Evolutionary conservation across 2,797 vertebrate species (phyloP).

Genomic region (Tauraco hartlaubi): DNA sequence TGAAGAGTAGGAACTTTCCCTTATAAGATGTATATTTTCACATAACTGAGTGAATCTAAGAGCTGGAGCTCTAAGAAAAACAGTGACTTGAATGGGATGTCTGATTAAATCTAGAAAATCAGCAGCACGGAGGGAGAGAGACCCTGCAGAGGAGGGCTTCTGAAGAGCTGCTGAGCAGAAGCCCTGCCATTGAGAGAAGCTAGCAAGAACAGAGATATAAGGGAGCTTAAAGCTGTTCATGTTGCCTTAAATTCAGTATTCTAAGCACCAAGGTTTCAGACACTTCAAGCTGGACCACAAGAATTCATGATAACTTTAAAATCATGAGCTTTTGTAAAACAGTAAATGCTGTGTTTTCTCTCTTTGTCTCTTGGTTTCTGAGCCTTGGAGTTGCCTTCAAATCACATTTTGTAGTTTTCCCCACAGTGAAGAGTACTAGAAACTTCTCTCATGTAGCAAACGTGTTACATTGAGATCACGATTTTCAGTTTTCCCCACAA

Average conservation of each 20-base stretch:
- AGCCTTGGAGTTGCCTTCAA: neutral
- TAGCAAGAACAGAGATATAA: neutral
- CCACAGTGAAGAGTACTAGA: neutral
- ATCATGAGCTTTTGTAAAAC: neutral
- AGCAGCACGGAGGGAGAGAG: neutral
- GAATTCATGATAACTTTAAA: neutral
- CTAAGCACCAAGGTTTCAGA: neutral
- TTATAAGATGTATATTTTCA: neutral
- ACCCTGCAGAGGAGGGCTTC: neutral
- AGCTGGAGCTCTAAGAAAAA: slow-evolving; percentile 32
- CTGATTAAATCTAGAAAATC: slow-evolving; percentile 14
- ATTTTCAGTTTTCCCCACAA: neutral
- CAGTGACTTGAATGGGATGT: neutral
- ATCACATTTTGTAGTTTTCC: neutral
- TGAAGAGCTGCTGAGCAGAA: neutral
- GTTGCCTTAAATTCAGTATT: neutral
- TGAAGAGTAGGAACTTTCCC: neutral
- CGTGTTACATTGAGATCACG: neutral
- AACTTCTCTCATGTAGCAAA: neutral
- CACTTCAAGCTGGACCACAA: neutral
- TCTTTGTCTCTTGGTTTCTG: neutral
- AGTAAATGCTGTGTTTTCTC: neutral
- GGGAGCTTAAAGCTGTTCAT: neutral
- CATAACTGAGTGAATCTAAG: neutral
- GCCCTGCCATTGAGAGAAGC: neutral